Evolutionary conservation across 2,113 vertebrate species (phyloP), one percentile per base, ranked within the genome.

Genomic region (Climacteris rufus): DNA sequence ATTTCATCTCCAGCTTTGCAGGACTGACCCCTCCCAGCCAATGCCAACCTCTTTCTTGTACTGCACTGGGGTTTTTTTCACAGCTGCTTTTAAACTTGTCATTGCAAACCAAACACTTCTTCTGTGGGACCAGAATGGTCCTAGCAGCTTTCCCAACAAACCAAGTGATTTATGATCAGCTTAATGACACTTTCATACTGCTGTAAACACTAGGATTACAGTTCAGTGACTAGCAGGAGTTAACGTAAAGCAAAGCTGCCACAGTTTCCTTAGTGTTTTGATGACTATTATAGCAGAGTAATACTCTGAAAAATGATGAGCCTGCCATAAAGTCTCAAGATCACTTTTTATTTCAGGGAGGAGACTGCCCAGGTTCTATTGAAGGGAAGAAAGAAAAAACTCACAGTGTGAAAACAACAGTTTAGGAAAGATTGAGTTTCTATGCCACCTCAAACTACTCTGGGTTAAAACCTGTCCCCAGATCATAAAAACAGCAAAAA

Each of bases 171-270:
- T 89, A 87, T 21, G 16, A 35, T 23, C 24, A 87, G 25, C 85
- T 90, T 94, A 96, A 63, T 35, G 23, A 44, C 63, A 82, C 37
- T 74, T 95, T 89, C 94, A 88, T 63, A 56, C 44, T 54, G 33
- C 78, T 83, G 31, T 96, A 94, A 92, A 83, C 44, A 86, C 39
- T 53, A 83, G 14, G 15, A 85, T 95, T 83, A 89, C 60, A 87
- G 57, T 76, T 75, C 44, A 11, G 39, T 33, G 66, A 65, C 81
- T 91, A 76, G 42, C 22, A 87, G 69, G 52, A 77, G 35, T 37
- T 69, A 15, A 60, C 74, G 75, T 35, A 47, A 69, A 76, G 57
- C 37, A 71, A 90, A 94, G 63, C 47, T 85, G 33, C n/a, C 37
- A 79, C 2, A 0, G 28, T 77, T 93, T 77, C 61, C 68, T 70